phyloP scores from a whole-genome alignment of 2,797 vertebrate genomes.

The Loris lydekkerianus region DNA sequence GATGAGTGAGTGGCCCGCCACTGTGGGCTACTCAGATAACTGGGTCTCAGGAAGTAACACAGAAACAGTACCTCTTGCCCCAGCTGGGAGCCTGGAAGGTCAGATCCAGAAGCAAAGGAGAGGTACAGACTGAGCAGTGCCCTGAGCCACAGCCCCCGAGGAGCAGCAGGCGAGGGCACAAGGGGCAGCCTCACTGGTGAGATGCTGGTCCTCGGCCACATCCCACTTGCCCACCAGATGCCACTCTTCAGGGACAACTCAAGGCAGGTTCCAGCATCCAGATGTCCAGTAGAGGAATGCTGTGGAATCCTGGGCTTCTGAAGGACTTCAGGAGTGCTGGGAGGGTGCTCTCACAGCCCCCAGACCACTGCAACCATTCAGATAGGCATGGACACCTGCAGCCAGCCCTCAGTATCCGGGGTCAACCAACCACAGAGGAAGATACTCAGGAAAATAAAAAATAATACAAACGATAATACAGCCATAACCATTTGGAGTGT shows the following conservation, averaged over 20 bases:
- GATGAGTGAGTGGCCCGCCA: not conserved
- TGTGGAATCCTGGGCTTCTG: not conserved
- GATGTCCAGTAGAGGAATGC: not conserved
- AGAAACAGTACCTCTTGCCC: conserved; percentile 18
- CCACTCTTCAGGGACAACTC: not conserved
- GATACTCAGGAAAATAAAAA: not conserved
- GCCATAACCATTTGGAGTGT: not conserved
- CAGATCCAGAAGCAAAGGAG: not conserved
- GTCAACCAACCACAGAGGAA: not conserved
- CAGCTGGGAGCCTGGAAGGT: not conserved
- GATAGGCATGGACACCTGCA: not conserved
- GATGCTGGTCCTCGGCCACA: not conserved
- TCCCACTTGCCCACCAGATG: not conserved
- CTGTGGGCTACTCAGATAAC: not conserved
- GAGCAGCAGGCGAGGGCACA: rapidly evolving
- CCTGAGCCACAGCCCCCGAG: not conserved
- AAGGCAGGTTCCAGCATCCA: not conserved
- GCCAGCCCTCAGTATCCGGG: not conserved
- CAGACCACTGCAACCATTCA: not conserved
- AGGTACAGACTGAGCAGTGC: not conserved
- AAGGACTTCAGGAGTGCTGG: not conserved
- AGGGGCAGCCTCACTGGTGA: not conserved
- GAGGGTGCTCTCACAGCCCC: not conserved
- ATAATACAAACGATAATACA: not conserved
- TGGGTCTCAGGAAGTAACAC: not conserved